Conservation (phyloP, 2,888 invertebrate species). For the Pristionchus arcanus region DNA sequence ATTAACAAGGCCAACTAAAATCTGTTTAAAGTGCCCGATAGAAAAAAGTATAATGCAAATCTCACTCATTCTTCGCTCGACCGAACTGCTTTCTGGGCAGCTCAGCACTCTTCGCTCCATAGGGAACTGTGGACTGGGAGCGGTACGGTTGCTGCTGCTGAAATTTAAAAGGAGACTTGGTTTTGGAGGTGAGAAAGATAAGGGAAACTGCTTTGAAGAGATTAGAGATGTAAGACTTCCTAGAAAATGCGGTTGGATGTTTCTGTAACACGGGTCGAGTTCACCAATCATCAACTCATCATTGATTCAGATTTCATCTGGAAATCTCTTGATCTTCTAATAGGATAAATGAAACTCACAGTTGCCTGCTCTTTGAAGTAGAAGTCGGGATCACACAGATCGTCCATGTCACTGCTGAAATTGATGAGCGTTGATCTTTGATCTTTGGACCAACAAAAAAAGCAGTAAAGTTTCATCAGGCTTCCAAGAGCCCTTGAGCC, state of each 20-base stretch:
- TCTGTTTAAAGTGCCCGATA: neutral
- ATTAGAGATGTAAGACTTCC: no score
- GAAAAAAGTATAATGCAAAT: neutral
- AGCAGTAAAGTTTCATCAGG: neutral
- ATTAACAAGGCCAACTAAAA: neutral
- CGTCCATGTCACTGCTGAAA: conserved; percentile 77
- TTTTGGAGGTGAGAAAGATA: no score
- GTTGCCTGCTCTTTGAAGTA: conserved; percentile 67
- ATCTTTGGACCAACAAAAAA: neutral
- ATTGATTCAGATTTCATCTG: no score
- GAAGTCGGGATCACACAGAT: conserved; percentile 78
- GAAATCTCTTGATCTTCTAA: no score
- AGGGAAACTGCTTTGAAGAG: no score
- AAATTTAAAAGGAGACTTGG: no score
- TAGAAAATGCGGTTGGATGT: no score
- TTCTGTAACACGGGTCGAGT: no score
- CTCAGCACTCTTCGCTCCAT: conserved; percentile 70
- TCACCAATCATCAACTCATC: no score
- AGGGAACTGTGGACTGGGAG: conserved; percentile 55
- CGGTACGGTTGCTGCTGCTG: conserved; percentile 27
- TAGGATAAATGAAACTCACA: neutral
- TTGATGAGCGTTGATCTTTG: neutral
- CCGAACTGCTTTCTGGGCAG: conserved; percentile 70
- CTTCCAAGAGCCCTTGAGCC: no score
- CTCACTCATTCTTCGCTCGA: conserved; percentile 22